Conservation (phyloP, 53 echinoderm and acorn worm species). For the Crossaster papposus region DNA sequence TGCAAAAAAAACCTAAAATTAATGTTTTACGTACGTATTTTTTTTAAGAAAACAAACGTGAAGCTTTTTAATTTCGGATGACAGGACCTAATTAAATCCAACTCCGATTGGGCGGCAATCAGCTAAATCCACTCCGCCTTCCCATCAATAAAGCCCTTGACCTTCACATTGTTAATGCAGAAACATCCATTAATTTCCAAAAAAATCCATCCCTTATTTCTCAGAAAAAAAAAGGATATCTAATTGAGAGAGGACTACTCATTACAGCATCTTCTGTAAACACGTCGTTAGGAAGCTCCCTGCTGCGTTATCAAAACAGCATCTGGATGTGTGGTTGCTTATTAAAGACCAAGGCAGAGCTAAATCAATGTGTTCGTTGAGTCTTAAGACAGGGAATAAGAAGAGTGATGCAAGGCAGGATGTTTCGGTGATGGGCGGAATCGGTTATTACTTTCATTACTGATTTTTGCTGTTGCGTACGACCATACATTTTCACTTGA, state of each 20-base stretch:
- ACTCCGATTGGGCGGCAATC: not conserved
- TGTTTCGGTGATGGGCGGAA: no score
- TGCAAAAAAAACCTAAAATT: no score
- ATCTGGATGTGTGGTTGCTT: not conserved
- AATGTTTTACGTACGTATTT: not conserved
- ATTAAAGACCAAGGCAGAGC: no score
- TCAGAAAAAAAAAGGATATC: not conserved
- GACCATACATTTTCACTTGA: no score
- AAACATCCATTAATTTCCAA: conserved; percentile 7
- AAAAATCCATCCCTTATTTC: not conserved
- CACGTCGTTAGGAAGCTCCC: not conserved
- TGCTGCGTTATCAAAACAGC: not conserved
- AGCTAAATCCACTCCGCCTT: no score
- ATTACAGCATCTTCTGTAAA: not conserved
- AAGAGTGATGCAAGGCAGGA: no score
- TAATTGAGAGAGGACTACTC: no score
- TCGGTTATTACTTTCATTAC: no score
- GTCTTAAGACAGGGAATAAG: no score
- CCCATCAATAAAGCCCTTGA: not conserved
- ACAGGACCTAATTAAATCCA: not conserved
- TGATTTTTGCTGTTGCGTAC: no score
- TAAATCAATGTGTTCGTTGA: no score
- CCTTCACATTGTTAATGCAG: not conserved
- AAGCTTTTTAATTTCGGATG: not conserved
- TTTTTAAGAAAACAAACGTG: not conserved